A percentile compares a stretch with the other conserved stretches of the same genome.
Conservation (phyloP, 2,113 vertebrate species). For the Spermophilus dauricus region DNA sequence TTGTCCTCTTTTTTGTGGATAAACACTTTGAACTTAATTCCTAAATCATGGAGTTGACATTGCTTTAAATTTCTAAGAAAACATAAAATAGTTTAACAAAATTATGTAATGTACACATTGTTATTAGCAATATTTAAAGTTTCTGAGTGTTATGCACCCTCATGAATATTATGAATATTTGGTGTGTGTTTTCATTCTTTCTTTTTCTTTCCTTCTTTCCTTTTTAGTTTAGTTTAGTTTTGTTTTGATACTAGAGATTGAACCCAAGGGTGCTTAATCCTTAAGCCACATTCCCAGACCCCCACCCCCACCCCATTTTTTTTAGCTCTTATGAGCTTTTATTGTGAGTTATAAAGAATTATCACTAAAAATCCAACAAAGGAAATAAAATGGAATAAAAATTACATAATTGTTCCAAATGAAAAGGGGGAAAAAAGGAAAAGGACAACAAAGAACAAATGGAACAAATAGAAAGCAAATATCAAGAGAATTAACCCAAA, state of each 20-base stretch:
- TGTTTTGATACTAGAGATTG: no score
- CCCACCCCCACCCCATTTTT: no score
- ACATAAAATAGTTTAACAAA: neutral
- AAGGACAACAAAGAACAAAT: neutral
- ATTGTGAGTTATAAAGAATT: neutral
- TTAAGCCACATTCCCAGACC: no score
- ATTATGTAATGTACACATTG: neutral
- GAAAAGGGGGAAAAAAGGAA: neutral
- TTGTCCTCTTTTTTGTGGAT: neutral
- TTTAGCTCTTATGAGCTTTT: neutral
- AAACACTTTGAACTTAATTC: neutral
- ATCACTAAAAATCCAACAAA: neutral
- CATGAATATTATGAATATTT: neutral
- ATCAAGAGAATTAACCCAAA: neutral
- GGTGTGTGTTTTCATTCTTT: no score
- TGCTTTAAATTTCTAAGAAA: slow-evolving; percentile 14
- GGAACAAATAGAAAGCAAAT: neutral
- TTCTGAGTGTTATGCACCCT: neutral
- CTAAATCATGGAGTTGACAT: neutral
- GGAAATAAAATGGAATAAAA: neutral
- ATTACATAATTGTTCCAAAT: neutral
- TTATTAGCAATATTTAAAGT: neutral
- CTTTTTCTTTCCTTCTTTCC: no score
- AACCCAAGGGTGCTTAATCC: no score
- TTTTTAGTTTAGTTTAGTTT: no score